Evolutionary conservation across 2,113 vertebrate genomes (phyloP), one percentile per base, ranked within the genome.

Genomic region (Albula glossodonta): DNA sequence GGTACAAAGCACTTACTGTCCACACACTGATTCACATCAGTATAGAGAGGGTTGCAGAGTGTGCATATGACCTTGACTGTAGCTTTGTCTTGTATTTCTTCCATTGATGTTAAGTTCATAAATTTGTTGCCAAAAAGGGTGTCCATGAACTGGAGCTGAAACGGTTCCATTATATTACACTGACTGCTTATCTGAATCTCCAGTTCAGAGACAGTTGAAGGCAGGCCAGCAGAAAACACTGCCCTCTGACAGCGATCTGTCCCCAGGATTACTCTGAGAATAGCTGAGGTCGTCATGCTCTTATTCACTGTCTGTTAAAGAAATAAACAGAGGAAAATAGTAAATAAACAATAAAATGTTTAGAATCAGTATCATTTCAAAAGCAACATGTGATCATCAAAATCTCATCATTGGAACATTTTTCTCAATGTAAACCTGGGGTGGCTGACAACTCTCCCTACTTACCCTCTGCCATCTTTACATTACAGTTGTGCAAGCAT

Each of bases 141-240:
- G 25, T 82, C 11, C n/a, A 82, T 60, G 81, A 82, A 82, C 52
- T 82, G 81, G 6, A 82, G 81, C n/a, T 52, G 10, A 9, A 82
- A 56, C n/a, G n/a, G 9, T 15, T 31, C 7, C 22, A 12, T 56
- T 57, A 82, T 31, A n/a, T 57, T 31, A 60, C n/a, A 56, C 52
- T 82, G 80, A 17, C 17, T 81, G 2, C n/a, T 50, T 81, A 56
- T 25, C 15, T 81, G 50, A n/a, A 12, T 52, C 10, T 56, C 81
- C 12, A 82, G 19, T 48, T 56, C 81, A 56, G n/a, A 25, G 8
- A 82, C 81, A 82, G 81, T 56, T 82, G n/a, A 53, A 31, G 81
- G 52, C 51, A 82, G 8, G 8, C 81, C 81, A 56, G 22, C 12
- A 19, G 51, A 10, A 57, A 82, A 56, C 13, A 5, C n/a, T 10